Evolutionary conservation across 2,888 invertebrate genomes (phyloP), one percentile per base, ranked within the genome.

Genomic region (Ophion obscuratus): DNA sequence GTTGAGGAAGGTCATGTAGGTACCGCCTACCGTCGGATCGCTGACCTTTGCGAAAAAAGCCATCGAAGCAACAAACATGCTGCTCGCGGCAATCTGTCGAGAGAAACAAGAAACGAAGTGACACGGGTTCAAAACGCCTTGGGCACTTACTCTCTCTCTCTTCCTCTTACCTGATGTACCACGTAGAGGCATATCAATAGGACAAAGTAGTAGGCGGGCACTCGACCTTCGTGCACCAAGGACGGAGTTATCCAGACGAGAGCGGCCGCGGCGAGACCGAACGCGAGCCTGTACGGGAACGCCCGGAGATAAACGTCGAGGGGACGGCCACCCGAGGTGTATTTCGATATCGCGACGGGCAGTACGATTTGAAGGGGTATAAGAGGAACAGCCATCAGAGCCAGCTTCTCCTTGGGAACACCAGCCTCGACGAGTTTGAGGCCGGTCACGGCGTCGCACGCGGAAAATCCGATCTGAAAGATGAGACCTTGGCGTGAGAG

Each of bases 1-100:
- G 94, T 99, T 99, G 20, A 99, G 95, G 75, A 99, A 95, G 0
- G 99, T 99, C 99, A 99, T 99, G 94, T 99, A 99, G 0, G 99
- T 99, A 6, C 99, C 99, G 2, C 99, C 99, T 0, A 99, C 98
- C 0, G 97, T 95, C 0, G 99, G 99, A 94, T 99, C 99, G 85
- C 99, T 99, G 74, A 99, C 97, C 94, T 98, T 97, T 0, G 99
- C 99, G 94, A 98, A 98, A 95, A 99, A 99, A 11, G 99, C 98
- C 99, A 99, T 99, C 84, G 97, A 96, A 0, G 99, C 97, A 6
- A 99, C 99, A 94, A 99, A 99, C 98, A 99, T 99, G 92, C 98
- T 97, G 94, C 99, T 99, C 0, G 98, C 95, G 90, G 98, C 97
- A 44, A 99, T 96, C 97, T 99, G 94, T 24, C 0, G 36, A 53